Base-by-base conservation (phyloP, 2,797 vertebrate genomes). In the Silurus aristotelis region DNA sequence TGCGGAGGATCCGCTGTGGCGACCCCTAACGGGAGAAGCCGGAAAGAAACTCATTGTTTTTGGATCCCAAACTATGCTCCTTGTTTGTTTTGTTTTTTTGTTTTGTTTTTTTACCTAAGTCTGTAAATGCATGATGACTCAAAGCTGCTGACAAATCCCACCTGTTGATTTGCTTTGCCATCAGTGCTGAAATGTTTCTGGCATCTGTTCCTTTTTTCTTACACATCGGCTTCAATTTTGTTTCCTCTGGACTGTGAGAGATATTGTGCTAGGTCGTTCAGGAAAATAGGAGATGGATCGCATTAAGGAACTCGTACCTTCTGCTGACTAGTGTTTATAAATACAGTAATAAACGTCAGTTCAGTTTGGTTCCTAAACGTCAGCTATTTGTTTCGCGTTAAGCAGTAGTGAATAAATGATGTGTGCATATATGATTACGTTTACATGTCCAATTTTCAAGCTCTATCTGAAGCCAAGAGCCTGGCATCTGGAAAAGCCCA, bases 61-160 rank as follows among this genome's bases (percentile, higher is more conserved):
- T 31, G 31, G 27, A 67, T 17, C 72, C 12, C 27, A 55, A 61
- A 43, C 22, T 15, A 38, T 60, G 56, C 38, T 66, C 43, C 56
- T 46, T 60, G 27, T 52, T 6, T 77, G 6, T 7, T 52, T 52
- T n/a, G 6, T 52, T 52, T 6, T 52, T 52, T 27, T 79, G n/a
- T 71, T 71, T 63, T 64, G 6, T 52, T 52, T 48, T 79, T 71
- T 63, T 72, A 70, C 17, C 64, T n/a, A 73, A 8, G n/a, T 82
- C 48, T 12, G 52, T 43, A 58, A 12, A 61, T 72, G 64, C 27
- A 43, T 27, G 56, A 20, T 82, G 77, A 80, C 63, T 89, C 82
- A 60, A 61, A 72, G 68, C 61, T 68, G 73, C 73, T 84, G 76
- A 87, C 75, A 81, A 84, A 87, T 78, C 61, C 81, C 46, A 75